Percentiles rank a stretch among this genome's conserved stretches.
phyloP scores from a whole-genome alignment of 2,113 vertebrate species.

The Condylura cristata region DNA sequence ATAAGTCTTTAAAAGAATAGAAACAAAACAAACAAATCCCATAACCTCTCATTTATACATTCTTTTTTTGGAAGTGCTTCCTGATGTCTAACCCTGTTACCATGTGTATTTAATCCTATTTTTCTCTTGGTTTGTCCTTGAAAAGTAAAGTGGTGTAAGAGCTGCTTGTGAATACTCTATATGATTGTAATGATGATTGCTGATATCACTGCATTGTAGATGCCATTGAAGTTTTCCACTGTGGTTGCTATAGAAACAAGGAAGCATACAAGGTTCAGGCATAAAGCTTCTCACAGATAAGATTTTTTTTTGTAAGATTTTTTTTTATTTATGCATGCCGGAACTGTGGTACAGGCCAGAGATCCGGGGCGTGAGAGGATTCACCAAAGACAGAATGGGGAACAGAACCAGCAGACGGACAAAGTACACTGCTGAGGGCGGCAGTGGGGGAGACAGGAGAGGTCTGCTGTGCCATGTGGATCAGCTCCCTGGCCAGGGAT shows the following conservation, averaged over 20 bases:
- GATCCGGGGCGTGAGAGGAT: too few relatives aligned
- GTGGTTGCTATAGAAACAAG: conserved; percentile 36
- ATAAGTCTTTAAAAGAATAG: too few relatives aligned
- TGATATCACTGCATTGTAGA: neutral
- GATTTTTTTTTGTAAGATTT: too few relatives aligned
- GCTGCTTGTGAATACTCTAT: neutral
- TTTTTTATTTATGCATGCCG: too few relatives aligned
- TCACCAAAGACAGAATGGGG: too few relatives aligned
- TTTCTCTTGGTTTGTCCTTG: neutral
- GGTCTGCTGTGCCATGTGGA: too few relatives aligned
- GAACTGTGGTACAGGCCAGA: too few relatives aligned
- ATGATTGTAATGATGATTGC: neutral
- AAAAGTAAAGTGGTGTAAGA: neutral
- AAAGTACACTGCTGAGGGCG: too few relatives aligned
- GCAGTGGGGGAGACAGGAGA: too few relatives aligned
- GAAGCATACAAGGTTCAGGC: neutral
- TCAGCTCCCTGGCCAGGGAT: too few relatives aligned
- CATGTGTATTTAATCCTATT: neutral
- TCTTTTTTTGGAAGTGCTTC: neutral
- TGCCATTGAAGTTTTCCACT: neutral
- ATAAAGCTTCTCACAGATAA: conserved; percentile 29
- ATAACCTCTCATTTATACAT: neutral
- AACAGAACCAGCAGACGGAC: too few relatives aligned
- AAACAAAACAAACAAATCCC: neutral
- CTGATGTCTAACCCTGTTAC: neutral